phyloP scores from a whole-genome alignment of 1,140 invertebrate species.

The Anoplolepis gracilipes region DNA sequence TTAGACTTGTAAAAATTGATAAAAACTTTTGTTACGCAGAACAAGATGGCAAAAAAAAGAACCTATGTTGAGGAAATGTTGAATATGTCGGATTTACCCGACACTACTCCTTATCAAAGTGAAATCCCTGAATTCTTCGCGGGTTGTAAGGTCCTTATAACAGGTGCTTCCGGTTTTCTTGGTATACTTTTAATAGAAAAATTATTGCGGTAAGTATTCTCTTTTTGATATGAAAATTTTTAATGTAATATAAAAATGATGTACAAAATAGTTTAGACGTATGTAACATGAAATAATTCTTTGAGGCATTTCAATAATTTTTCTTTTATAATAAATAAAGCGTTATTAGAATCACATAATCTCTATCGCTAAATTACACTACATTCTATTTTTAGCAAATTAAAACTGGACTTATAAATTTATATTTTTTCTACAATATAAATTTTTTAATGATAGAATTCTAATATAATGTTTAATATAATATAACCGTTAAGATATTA shows the following conservation, averaged over 20 bases:
- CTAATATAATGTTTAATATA: not conserved
- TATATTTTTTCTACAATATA: not conserved
- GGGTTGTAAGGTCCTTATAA: conserved; percentile 82
- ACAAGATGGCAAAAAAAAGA: conserved; percentile 34
- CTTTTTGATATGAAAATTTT: not conserved
- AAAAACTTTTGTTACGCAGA: not conserved
- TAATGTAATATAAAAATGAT: not conserved
- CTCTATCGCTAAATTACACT: not conserved
- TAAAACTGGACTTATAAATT: not conserved
- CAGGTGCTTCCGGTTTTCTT: conserved; percentile 89
- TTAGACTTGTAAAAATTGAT: not conserved
- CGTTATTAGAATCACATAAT: not conserved
- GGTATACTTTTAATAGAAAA: conserved; percentile 90
- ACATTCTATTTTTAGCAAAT: not conserved
- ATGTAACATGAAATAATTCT: not conserved
- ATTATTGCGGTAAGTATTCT: conserved; percentile 84
- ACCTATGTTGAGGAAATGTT: conserved; percentile 65
- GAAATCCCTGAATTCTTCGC: conserved; percentile 79
- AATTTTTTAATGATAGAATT: not conserved
- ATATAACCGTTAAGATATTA: not conserved
- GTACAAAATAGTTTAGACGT: not conserved
- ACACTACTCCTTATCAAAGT: conserved; percentile 48
- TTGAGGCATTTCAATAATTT: not conserved
- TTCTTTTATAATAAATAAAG: not conserved
- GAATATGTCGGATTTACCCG: conserved; percentile 59